Evolutionary conservation across 2,888 invertebrate genomes (phyloP).

Genomic region (Melolontha melolontha): DNA sequence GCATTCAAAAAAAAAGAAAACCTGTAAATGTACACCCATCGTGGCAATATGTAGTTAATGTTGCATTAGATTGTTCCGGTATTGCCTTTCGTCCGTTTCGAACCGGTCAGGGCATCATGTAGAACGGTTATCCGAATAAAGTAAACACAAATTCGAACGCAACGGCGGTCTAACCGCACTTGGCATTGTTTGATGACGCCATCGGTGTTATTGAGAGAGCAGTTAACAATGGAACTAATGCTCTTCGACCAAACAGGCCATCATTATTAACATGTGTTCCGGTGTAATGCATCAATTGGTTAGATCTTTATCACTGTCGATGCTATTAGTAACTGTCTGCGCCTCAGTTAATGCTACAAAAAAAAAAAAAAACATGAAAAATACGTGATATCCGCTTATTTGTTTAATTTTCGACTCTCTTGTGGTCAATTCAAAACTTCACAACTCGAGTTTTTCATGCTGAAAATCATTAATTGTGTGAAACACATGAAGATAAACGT

Average conservation of each 20-base stretch:
- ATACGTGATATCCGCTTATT: conserved; percentile 25
- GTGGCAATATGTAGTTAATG: conserved; percentile 18
- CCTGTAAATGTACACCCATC: conserved; percentile 26
- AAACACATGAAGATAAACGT: no score
- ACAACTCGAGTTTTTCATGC: no score
- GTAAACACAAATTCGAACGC: conserved; percentile 60
- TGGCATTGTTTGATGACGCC: conserved; percentile 64
- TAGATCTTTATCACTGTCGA: conserved; percentile 53
- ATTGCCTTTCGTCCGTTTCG: conserved; percentile 6
- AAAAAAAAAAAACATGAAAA: conserved; percentile 32
- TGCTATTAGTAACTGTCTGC: conserved; percentile 31
- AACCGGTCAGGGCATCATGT: conserved; percentile 47
- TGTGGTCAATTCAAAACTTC: no score
- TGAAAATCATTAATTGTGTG: no score
- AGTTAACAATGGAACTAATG: conserved; percentile 59
- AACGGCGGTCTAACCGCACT: conserved; percentile 59
- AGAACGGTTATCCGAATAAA: conserved; percentile 56
- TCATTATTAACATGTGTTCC: conserved; percentile 56
- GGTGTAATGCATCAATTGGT: conserved; percentile 56
- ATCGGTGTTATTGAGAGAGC: conserved; percentile 62
- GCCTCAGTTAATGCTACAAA: conserved; percentile 10
- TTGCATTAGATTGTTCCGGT: conserved; percentile 31
- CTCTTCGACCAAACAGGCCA: conserved; percentile 48
- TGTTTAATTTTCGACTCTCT: not conserved
- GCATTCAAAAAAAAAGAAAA: not conserved